Evolutionary conservation across 2,888 invertebrate species (phyloP), one percentile per base, ranked within the genome.

Genomic region (Athalia cordata): DNA sequence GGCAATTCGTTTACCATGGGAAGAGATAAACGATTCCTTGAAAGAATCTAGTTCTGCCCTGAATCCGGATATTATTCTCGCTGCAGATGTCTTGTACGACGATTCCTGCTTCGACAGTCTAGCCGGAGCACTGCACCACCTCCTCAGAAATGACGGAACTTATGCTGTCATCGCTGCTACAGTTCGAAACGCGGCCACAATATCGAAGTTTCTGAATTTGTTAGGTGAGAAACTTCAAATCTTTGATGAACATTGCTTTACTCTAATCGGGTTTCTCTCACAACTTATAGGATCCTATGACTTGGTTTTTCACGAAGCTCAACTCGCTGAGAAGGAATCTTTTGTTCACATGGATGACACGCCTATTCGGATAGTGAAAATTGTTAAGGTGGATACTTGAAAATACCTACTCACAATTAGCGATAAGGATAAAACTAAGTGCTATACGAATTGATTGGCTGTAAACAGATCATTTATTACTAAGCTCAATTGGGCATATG

Each of bases 171-270:
- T 94, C 77, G 92, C 93, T 50, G 93, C 92, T 78, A 93, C 94
- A 1, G 91, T 95, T 81, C 91, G 96, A 82, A 95, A 95, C 90
- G 89, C 91, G 84, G 90, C 92, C 0, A 96, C 96, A 0, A 90
- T 94, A 81, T 83, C 90, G 4, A 84, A 87, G 45, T 96, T 96
- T 90, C 86, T 94, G 64, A 82, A 89, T 13, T 85, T 89, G 81
- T 88, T 94, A 83, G 91, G 95, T 94, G 13, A 86, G 75, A 15
- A 45, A 6, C 3, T 29, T 3, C 6, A 75, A 13, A 4, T 47
- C 29, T 29, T 29, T 2, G 2, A 29, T 2, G 29, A 29, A 2
- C 59, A 72, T 13, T 4, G 13, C 3, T 29, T 47, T 45, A 7
- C 7, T 7, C 13, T 72, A 72, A 59, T 47, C 0, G 15, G 11